Base-by-base conservation (phyloP, 2,113 vertebrate genomes). In the Ictalurus punctatus region DNA sequence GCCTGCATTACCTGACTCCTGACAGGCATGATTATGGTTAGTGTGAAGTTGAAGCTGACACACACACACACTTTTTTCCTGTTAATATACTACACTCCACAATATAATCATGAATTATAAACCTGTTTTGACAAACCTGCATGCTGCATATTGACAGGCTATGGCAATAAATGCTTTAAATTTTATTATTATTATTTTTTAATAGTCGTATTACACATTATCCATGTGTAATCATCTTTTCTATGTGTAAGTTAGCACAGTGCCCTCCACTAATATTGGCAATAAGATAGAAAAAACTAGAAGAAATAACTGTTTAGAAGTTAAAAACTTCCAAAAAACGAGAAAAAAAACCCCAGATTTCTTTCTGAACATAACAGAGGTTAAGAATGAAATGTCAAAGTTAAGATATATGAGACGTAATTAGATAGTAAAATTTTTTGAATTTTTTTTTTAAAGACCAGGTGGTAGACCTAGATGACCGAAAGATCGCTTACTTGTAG, bases 401-500 rank as follows among this genome's bases (percentile, higher is more conserved):
- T 44, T 37, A 52, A 76, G 44, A 48, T n/a, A 80, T 54, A n/a
- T 54, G 10, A 78, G 3, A 54, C 52, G 76, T 13, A 48, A 16
- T 5, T 52, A 21, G n/a, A 52, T 13, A n/a, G 27, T 8, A 80
- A 79, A 79, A 5, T 3, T 44, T 44, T 5, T 44, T 44, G 2
- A 40, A 0, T 3, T 40, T 40, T 40, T 1, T 23, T 61, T 13
- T 1, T 34, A 54, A 21, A 54, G 23, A 69, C 52, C 6, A 44
- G 52, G 44, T 65, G 25, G 27, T 48, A 63, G 59, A 44, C 25
- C 16, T 30, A 56, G 37, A 48, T 8, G 2, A 17, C 21, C 19
- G 2, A 86, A 19, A 85, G 27, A 44, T 30, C 7, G 79, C 93
- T 92, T 95, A 99, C 98, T 97, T 97, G 96, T 97, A 99, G 9